A percentile compares a stretch with the other conserved stretches of the same genome.
Conservation (phyloP, 2,113 vertebrate genomes). For the Neomonachus schauinslandi region DNA sequence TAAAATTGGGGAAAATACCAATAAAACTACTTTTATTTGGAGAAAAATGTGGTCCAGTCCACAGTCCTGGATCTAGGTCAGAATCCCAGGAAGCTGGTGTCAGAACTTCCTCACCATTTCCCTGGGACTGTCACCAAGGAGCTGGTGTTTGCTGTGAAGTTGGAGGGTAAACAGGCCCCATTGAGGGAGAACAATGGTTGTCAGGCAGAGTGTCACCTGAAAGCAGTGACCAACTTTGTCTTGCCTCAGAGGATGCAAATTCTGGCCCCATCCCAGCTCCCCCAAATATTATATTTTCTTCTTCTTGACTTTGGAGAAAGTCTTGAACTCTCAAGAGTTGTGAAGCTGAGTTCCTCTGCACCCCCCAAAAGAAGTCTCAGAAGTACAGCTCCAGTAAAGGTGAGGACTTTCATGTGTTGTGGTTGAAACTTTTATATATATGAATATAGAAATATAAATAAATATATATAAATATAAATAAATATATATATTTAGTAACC, state of each 20-base stretch:
- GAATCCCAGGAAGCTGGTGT: background rate
- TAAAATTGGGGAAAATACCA: background rate
- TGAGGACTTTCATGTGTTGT: background rate
- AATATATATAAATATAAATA: background rate
- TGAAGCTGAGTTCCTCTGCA: background rate
- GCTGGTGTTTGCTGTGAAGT: background rate
- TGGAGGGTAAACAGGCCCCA: background rate
- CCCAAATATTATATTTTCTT: background rate
- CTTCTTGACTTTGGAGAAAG: background rate
- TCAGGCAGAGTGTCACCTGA: background rate
- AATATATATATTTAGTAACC: background rate
- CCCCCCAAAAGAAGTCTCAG: background rate
- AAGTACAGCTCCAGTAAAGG: background rate
- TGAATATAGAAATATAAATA: background rate
- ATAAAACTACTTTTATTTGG: background rate
- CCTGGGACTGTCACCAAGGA: background rate
- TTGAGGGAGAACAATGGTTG: slow-evolving; percentile 63
- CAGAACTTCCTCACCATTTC: background rate
- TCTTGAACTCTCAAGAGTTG: background rate
- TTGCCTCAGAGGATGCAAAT: background rate
- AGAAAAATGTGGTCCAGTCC: background rate
- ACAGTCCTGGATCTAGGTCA: background rate
- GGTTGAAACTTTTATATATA: background rate
- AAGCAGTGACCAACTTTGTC: background rate
- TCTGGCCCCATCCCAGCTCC: background rate